phyloP scores from a whole-genome alignment of 2,797 vertebrate species.

The Phalanger gymnotis region DNA sequence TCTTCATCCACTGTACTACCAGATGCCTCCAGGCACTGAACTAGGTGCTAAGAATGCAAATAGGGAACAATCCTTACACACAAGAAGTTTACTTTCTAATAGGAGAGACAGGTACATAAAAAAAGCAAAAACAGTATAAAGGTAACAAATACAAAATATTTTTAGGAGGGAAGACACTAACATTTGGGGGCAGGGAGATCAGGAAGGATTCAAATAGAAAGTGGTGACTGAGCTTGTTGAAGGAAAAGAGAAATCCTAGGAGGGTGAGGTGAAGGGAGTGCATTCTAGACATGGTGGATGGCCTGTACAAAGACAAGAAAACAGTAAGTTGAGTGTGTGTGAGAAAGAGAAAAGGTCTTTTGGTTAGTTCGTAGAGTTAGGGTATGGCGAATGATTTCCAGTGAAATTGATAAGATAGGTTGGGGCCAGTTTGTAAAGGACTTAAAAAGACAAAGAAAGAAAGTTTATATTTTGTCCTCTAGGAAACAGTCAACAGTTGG shows the following conservation, averaged over 20 bases:
- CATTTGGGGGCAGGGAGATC: background rate
- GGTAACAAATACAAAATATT: background rate
- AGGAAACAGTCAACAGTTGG: background rate
- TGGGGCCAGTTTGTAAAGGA: background rate
- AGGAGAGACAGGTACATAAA: background rate
- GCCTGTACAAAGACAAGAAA: background rate
- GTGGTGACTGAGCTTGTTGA: background rate
- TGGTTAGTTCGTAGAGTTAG: background rate
- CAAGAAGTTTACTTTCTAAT: too few species aligned
- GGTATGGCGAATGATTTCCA: background rate
- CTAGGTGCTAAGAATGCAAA: background rate
- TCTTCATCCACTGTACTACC: background rate
- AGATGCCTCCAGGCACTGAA: background rate
- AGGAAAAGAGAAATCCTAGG: background rate
- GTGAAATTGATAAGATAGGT: background rate
- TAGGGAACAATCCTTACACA: background rate
- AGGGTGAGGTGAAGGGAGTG: background rate
- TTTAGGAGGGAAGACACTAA: background rate
- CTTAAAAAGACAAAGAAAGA: background rate
- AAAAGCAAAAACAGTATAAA: background rate
- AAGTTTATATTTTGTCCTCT: background rate
- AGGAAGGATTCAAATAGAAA: background rate
- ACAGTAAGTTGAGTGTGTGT: background rate
- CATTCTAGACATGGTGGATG: background rate
- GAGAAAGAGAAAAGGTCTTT: background rate